Evolutionary conservation across 2,113 vertebrate genomes (phyloP).

Genomic region (Bathybates hornii): DNA sequence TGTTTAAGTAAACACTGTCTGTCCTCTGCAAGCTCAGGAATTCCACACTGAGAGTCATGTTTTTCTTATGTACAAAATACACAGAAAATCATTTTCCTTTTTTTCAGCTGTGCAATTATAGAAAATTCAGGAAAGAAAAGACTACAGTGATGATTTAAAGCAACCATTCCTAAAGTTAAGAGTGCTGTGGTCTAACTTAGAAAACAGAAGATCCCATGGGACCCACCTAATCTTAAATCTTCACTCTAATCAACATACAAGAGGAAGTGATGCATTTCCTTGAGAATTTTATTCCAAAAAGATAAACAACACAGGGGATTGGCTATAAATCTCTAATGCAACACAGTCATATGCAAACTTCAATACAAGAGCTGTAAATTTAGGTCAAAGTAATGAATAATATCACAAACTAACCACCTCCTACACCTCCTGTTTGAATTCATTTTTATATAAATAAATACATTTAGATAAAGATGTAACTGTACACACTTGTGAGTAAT

Average conservation of each 20-base stretch:
- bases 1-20: background rate
- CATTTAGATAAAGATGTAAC: background rate
- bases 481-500: background rate
- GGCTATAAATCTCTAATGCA: background rate
- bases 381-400: background rate
- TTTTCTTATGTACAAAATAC: background rate
- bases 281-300: background rate
- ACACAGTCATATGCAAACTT: background rate
- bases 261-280: background rate
- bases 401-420: background rate
- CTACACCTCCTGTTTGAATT: background rate
- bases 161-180: background rate
- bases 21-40: background rate
- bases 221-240: background rate
- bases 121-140: background rate
- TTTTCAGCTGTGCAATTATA: background rate
- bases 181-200: background rate
- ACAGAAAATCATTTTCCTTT: background rate
- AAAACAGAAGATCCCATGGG: background rate
- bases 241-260: background rate
- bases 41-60: background rate
- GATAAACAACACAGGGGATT: background rate
- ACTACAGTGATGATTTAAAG: background rate
- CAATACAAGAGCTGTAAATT: background rate
- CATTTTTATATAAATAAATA: background rate